Base-by-base conservation (phyloP, 1,140 invertebrate species). In the Anastrepha obliqua region DNA sequence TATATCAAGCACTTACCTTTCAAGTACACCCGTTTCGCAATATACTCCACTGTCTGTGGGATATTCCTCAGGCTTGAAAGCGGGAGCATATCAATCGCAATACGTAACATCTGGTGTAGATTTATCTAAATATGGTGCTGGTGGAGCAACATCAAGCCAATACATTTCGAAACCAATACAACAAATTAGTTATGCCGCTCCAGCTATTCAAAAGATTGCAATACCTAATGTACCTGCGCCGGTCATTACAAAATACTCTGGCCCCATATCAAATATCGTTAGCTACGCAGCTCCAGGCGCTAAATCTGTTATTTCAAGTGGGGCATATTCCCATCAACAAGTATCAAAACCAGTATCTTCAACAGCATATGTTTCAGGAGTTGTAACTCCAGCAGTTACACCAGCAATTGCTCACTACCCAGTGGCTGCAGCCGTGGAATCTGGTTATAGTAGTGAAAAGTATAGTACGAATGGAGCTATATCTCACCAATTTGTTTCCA, bases 1-100 rank as follows among this genome's bases (percentile, higher is more conserved):
- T 1, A 59, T 92, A 3, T 88, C 91, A 29, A 90, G 90, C 42
- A 87, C 89, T 29, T 91, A 91, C 86, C 87, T 92, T 74, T 89
- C 91, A 7, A 89, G 64, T 59, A 39, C 65, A 15, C 65, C 65
- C 1, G 11, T 29, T 39, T 67, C 29, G 29, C 29, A 29, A 29
- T 29, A 29, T 29, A 29, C 29, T 29, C 29, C 65, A 67, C 20
- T n/a, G 64, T 62, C 15, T 4, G n/a, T 20, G 20, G 65, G 65
- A 13, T 67, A 67, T 17, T 2, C 2, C n/a, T 70, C 42, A 39
- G 65, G 15, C n/a, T 39, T 42, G 29, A 70, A 70, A 70, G 39
- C 15, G n/a, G 65, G 29, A 42, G 65, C 29, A 42, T 64, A 64
- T 7, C 64, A 67, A 67, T 29, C 64, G 6, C 64, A 67, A 67